Evolutionary conservation across 2,113 vertebrate genomes (phyloP).

Genomic region (Cervus canadensis): DNA sequence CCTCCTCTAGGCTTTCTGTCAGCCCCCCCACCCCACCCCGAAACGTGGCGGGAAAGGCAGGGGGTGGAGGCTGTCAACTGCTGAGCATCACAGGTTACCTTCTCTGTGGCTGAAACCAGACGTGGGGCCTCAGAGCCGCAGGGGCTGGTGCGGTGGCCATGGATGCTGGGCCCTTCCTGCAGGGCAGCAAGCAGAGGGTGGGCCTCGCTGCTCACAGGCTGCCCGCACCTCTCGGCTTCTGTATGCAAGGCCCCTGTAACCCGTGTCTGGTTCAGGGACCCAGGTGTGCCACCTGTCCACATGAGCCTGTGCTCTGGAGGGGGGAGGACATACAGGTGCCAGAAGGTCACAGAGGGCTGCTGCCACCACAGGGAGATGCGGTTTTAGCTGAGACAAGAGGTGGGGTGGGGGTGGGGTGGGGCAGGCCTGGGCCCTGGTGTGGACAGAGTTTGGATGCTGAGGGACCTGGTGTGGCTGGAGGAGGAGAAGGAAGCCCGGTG

Average conservation of each 20-base stretch:
- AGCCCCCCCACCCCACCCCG: rapidly evolving
- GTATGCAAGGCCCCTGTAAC: not conserved
- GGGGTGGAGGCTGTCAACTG: rapidly evolving
- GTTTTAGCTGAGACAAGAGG: not conserved
- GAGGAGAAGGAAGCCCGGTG: not conserved
- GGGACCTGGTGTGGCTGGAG: not conserved
- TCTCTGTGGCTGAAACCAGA: not conserved
- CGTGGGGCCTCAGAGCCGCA: not conserved
- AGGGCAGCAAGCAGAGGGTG: not conserved
- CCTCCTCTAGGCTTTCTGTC: not conserved
- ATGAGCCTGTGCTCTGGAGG: rapidly evolving
- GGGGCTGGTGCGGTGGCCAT: rapidly evolving
- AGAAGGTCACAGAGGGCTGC: not conserved
- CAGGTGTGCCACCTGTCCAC: not conserved
- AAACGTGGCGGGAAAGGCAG: not conserved
- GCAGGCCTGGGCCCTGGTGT: not conserved
- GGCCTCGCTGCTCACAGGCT: rapidly evolving
- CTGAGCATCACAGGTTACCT: not conserved
- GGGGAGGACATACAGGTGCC: not conserved
- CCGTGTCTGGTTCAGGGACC: not conserved
- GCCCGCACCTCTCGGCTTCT: not conserved
- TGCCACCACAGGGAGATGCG: not conserved
- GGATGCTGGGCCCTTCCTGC: not conserved
- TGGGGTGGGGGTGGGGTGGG: not conserved
- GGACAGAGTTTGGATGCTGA: not conserved